Conservation (phyloP, 2,888 invertebrate genomes). For the Sarcophaga subvicina region DNA sequence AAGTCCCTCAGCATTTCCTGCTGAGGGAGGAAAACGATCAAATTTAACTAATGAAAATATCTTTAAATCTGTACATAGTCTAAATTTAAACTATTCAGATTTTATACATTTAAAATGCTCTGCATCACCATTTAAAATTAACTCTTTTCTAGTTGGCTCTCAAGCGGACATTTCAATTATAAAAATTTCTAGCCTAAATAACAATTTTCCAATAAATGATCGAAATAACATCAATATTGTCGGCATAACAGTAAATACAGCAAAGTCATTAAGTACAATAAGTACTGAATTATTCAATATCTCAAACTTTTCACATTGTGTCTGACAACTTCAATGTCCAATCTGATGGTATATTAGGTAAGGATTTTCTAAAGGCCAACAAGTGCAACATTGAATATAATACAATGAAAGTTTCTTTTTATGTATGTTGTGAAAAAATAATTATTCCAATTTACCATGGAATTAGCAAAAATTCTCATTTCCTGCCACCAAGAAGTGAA, state of each 20-base stretch:
- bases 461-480: constrained; percentile 18
- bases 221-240: too few species aligned
- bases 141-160: constrained; percentile 1
- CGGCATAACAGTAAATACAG: too few species aligned
- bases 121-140: not conserved
- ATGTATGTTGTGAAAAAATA: not conserved
- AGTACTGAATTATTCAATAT: constrained; percentile 10
- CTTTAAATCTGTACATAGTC: not conserved
- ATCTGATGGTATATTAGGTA: too few species aligned
- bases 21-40: too few species aligned
- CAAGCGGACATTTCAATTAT: too few species aligned
- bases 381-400: constrained; percentile 26
- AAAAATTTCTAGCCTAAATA: not conserved
- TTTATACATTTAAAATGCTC: constrained; percentile 15
- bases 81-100: constrained; percentile 30
- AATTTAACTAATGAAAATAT: too few species aligned
- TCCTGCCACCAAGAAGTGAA: not conserved
- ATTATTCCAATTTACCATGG: constrained; percentile 14
- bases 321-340: too few species aligned
- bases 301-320: constrained; percentile 28
- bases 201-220: too few species aligned
- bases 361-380: too few species aligned
- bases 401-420: constrained; percentile 13
- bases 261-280: not conserved
- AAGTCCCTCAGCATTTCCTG: not conserved